A percentile compares a stretch with the other conserved stretches of the same genome.
These are phyloP conservation scores for Dinothrombium tinctorium DNA, from an alignment of 1,140 invertebrate species.

Conservation along the genomic window DNA sequence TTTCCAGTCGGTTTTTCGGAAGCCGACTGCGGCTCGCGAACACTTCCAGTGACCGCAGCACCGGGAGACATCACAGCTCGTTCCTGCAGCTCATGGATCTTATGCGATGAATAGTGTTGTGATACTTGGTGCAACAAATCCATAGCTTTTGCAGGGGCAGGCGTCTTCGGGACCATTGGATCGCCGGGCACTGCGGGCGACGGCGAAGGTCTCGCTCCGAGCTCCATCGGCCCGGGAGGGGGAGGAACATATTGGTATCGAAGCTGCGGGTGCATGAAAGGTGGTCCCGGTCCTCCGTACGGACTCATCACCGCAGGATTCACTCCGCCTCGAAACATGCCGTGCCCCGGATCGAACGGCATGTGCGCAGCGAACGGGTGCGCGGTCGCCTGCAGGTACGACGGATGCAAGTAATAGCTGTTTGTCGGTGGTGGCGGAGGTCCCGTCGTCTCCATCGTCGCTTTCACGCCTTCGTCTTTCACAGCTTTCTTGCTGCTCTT, in stretches of 20 bases:
- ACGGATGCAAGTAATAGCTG: conserved; percentile 37
- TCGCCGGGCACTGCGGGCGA: too few species aligned
- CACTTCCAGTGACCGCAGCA: too few species aligned
- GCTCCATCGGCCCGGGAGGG: neutral
- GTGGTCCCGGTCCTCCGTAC: neutral
- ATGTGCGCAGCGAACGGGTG: neutral
- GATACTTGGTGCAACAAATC: too few species aligned
- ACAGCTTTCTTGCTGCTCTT: too few species aligned
- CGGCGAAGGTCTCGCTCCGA: too few species aligned
- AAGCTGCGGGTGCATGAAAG: neutral
- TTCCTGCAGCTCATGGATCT: too few species aligned
- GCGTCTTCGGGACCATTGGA: too few species aligned
- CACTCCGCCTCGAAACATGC: neutral
- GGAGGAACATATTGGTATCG: neutral
- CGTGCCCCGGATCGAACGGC: neutral
- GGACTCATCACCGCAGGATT: neutral
- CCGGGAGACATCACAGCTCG: too few species aligned
- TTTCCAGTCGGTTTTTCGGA: too few species aligned
- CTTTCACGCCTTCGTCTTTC: conserved; percentile 68
- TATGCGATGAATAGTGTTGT: too few species aligned
- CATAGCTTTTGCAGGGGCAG: too few species aligned
- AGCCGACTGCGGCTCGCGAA: too few species aligned
- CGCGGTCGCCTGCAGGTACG: neutral
- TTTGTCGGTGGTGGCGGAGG: conserved; percentile 58
- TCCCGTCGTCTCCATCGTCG: conserved; percentile 74